Conservation (phyloP, 1,140 invertebrate species). For the Pectinophora gossypiella region DNA sequence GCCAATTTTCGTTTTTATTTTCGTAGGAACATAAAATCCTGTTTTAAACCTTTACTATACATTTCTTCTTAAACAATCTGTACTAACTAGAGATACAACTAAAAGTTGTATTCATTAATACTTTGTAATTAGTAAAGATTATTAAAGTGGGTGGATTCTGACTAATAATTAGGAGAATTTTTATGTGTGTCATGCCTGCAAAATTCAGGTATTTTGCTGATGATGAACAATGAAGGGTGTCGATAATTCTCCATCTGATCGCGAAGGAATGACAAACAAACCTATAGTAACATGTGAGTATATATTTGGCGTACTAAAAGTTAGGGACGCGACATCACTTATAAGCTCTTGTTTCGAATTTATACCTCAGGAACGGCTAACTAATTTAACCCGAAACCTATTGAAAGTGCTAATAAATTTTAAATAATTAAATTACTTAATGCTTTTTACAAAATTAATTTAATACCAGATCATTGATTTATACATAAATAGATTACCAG, state of each 20-base stretch:
- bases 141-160: constrained; percentile 51
- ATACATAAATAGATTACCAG: too few relatives aligned
- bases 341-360: too few relatives aligned
- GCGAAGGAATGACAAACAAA: constrained; percentile 73
- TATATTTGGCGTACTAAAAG: too few relatives aligned
- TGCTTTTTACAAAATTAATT: too few relatives aligned
- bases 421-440: too few relatives aligned
- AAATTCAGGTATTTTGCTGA: constrained; percentile 56
- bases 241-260: constrained; percentile 55
- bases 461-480: too few relatives aligned
- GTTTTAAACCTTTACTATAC: too few relatives aligned
- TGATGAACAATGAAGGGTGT: constrained; percentile 73
- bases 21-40: constrained; percentile 1
- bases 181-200: constrained; percentile 61
- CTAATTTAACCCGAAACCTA: too few relatives aligned
- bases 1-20: neutral
- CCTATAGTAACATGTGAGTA: constrained; percentile 77
- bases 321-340: too few relatives aligned
- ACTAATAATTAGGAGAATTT: constrained; percentile 27
- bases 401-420: too few relatives aligned
- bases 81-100: neutral
- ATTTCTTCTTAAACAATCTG: too few relatives aligned
- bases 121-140: constrained; percentile 17
- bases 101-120: constrained; percentile 49
- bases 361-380: too few relatives aligned